Percentiles rank a stretch among this genome's conserved stretches.
Conservation (phyloP, 1,140 invertebrate species). For the Drosophila pachea region DNA sequence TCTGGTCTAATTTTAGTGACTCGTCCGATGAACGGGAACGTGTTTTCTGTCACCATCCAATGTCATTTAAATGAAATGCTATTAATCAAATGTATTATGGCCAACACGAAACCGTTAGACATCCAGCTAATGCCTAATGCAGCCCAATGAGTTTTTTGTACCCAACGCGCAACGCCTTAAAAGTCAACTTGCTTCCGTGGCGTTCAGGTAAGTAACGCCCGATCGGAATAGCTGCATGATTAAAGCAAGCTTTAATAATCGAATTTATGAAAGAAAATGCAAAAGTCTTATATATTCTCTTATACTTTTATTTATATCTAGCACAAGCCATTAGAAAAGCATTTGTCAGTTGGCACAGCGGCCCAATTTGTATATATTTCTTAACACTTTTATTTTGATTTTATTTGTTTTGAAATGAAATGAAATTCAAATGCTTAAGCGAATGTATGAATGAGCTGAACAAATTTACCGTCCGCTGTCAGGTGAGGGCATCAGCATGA, state of each 20-base stretch:
- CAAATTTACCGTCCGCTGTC: slow-evolving; percentile 29
- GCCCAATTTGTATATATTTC: slow-evolving; percentile 39
- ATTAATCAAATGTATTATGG: slow-evolving; percentile 19
- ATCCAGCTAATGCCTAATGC: slow-evolving; percentile 22
- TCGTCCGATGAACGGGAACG: not conserved
- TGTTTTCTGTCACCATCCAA: not conserved
- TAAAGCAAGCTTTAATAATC: slow-evolving; percentile 51
- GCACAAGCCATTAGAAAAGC: slow-evolving; percentile 69
- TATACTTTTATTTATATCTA: slow-evolving; percentile 31
- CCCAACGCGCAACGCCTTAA: slow-evolving; percentile 45
- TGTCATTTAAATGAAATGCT: not conserved
- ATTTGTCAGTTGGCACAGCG: slow-evolving; percentile 65
- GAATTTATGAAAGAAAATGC: slow-evolving; percentile 31
- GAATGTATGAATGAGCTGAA: slow-evolving; percentile 28
- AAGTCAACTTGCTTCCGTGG: slow-evolving; percentile 68
- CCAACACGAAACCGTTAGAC: slow-evolving; percentile 27
- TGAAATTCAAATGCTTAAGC: slow-evolving; percentile 58
- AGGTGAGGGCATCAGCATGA: slow-evolving; percentile 50
- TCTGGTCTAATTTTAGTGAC: not conserved
- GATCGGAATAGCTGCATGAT: slow-evolving; percentile 67
- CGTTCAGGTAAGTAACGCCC: slow-evolving; percentile 50
- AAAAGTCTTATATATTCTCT: slow-evolving; percentile 8
- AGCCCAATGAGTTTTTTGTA: slow-evolving; percentile 22
- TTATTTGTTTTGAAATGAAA: slow-evolving; percentile 48
- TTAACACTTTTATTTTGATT: slow-evolving; percentile 7